Evolutionary conservation across 92 coral and sea anemone genomes (phyloP), one percentile per base, ranked within the genome.

Genomic region (Desmophyllum pertusum): DNA sequence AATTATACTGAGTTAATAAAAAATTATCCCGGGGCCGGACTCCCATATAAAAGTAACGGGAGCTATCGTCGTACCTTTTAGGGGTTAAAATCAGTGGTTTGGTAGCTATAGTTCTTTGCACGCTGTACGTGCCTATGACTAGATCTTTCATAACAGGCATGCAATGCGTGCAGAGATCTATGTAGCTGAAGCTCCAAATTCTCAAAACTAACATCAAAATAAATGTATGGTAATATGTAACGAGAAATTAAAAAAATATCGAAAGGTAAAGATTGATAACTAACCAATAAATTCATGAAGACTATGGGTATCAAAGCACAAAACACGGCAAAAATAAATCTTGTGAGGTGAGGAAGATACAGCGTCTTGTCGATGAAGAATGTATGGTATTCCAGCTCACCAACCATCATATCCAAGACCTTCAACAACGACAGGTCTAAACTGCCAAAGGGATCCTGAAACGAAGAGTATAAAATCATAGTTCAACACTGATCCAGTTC

Each of bases 351-450:
- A 31, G 93, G 89, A 73, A 92, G 78, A 14, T 74, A 57, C 72
- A 88, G 86, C 71, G 77, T 81, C 62, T 94, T 84, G 67, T 94
- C 98, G 25, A 94, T 91, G 57, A 90, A 91, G 30, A 85, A 90
- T 8, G 93, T 83, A 18, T 87, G 55, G 80, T 92, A 95, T 48
- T 95, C 98, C 67, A 95, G 77, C 55, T 95, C 98, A 13, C 98
- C 98, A 29, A 92, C 78, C 95, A 85, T 89, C 98, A 95, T 95
- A 10, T 89, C 93, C 77, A 94, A 15, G 23, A 95, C 94, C 75
- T 95, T 95, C 15, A 94, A 76, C 6, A 85, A 14, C 21, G 98
- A 88, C 68, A 83, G 62, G 3, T 19, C 69, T 72, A 92, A 0
- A 2, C 70, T 42, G 29, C 75, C 57, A 72, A 94, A 95, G 18